Conservation (phyloP, 2,888 invertebrate species). For the Hydriomena furcata region DNA sequence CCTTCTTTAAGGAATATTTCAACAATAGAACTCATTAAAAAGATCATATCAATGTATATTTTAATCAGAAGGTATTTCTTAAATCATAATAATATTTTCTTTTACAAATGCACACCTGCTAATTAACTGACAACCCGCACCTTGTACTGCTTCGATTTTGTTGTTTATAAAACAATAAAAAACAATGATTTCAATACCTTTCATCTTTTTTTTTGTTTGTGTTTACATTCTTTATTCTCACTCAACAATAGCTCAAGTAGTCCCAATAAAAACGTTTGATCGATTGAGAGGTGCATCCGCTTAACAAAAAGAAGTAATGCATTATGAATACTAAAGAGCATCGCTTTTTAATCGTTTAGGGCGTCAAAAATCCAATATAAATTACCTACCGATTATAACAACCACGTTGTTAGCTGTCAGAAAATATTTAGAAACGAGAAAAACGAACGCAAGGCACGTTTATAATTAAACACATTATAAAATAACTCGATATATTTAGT, state of each 20-base stretch:
- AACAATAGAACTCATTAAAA: too few species aligned
- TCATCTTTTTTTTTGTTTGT: slow-evolving; percentile 45
- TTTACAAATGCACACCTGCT: background rate
- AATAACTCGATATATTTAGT: slow-evolving; percentile 53
- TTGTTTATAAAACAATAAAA: slow-evolving; percentile 14
- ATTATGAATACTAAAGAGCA: slow-evolving; percentile 56
- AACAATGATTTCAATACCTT: slow-evolving; percentile 37
- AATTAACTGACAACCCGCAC: background rate
- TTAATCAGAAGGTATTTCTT: too few species aligned
- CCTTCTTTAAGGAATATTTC: too few species aligned
- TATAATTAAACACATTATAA: slow-evolving; percentile 56
- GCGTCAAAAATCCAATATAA: slow-evolving; percentile 72
- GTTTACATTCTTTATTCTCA: slow-evolving; percentile 57
- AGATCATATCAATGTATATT: too few species aligned
- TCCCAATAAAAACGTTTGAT: slow-evolving; percentile 67
- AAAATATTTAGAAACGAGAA: slow-evolving; percentile 55
- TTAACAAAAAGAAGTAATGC: slow-evolving; percentile 40
- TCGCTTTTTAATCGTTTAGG: slow-evolving; percentile 61
- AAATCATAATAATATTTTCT: too few species aligned
- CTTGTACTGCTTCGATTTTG: background rate
- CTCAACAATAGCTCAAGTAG: slow-evolving; percentile 53
- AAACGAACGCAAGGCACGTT: slow-evolving; percentile 49
- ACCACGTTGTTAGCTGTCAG: slow-evolving; percentile 66
- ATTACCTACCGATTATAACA: slow-evolving; percentile 70
- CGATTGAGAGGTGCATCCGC: slow-evolving; percentile 66